A percentile compares a stretch with the other conserved stretches of the same genome.
Conservation (phyloP, 2,888 invertebrate genomes). For the Torymus aiolomorphi region DNA sequence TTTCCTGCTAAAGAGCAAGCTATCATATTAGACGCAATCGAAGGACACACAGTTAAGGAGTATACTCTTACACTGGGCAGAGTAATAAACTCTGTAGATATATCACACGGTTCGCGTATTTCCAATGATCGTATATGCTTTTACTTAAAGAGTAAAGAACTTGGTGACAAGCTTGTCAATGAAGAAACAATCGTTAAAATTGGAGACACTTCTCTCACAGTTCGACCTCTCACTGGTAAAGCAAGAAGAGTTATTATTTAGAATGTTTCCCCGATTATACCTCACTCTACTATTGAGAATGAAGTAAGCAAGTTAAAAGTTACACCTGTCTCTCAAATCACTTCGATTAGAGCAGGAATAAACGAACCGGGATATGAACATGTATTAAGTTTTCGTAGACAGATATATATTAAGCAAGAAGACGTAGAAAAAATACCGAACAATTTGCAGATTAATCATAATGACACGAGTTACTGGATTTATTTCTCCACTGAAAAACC, state of each 20-base stretch:
- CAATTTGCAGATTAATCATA: background rate
- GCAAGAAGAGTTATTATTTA: conserved; percentile 6
- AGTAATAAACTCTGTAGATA: background rate
- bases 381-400: conserved; percentile 19
- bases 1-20: conserved; percentile 26
- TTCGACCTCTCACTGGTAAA: conserved; percentile 11
- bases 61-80: conserved; percentile 6
- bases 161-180: background rate
- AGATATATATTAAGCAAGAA: conserved; percentile 10
- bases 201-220: background rate
- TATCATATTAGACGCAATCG: conserved; percentile 19
- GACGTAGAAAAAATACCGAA: background rate
- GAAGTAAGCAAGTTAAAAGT: no score
- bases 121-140: background rate
- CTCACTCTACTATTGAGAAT: no score
- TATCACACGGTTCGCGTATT: background rate
- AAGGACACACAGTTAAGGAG: conserved; percentile 20
- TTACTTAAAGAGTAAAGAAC: background rate
- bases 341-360: background rate
- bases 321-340: background rate
- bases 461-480: background rate
- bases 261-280: conserved; percentile 4
- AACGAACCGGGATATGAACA: conserved; percentile 7
- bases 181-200: background rate
- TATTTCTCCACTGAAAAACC: no score